Conservation (phyloP, 2,797 vertebrate species). For the Sebastiscus tertius region DNA sequence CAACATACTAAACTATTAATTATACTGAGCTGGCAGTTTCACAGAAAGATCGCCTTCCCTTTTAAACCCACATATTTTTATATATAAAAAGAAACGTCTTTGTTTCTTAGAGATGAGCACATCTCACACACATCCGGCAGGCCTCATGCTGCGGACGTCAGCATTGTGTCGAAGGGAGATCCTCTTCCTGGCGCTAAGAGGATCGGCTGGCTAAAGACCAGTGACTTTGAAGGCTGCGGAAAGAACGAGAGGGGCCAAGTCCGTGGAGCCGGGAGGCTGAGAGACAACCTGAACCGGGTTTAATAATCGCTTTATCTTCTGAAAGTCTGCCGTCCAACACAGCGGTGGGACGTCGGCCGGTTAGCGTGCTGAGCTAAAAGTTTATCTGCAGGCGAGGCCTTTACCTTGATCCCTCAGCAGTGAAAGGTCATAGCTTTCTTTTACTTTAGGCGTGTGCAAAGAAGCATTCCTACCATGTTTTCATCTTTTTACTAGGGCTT, state of each 20-base stretch:
- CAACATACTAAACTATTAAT: slow-evolving; percentile 35
- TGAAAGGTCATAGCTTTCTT: slow-evolving; percentile 9
- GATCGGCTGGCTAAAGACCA: slow-evolving; percentile 66
- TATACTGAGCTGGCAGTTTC: neutral
- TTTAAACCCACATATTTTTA: slow-evolving; percentile 13
- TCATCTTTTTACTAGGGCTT: neutral
- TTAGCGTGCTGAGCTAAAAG: slow-evolving; percentile 1
- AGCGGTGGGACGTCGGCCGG: neutral
- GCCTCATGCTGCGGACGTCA: slow-evolving; percentile 47
- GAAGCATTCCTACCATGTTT: neutral
- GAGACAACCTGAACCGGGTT: slow-evolving; percentile 34
- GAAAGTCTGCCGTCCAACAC: slow-evolving; percentile 23
- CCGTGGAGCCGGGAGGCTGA: slow-evolving; percentile 7
- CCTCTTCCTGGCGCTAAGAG: slow-evolving; percentile 62
- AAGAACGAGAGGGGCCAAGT: slow-evolving; percentile 21
- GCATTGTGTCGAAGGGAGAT: slow-evolving; percentile 46
- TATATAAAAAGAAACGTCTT: neutral
- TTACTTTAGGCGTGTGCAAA: neutral
- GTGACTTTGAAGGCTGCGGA: slow-evolving; percentile 54
- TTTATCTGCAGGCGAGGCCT: slow-evolving; percentile 33
- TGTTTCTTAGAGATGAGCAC: neutral
- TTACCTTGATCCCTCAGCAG: slow-evolving; percentile 36
- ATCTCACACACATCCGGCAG: slow-evolving; percentile 41
- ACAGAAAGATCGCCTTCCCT: slow-evolving; percentile 6
- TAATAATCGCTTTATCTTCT: slow-evolving; percentile 28